phyloP scores from a whole-genome alignment of 2,113 vertebrate genomes.

The Oenanthe oenanthe region DNA sequence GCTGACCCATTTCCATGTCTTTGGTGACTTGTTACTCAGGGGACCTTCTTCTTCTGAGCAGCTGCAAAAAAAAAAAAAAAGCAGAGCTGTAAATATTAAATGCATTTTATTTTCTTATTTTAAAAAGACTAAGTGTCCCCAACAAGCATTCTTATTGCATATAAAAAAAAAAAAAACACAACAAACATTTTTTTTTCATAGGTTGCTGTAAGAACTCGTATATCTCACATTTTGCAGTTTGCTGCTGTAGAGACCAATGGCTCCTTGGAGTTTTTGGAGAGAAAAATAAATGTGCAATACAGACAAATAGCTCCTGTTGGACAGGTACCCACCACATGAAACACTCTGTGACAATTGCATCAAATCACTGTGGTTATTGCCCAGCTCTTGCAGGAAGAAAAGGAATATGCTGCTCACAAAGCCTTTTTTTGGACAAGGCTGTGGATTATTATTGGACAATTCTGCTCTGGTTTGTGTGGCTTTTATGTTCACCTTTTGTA shows the following conservation, averaged over 20 bases:
- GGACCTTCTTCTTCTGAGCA: not conserved
- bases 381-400: not conserved
- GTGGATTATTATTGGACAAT: not conserved
- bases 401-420: not conserved
- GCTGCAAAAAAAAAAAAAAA: not conserved
- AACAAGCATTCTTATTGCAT: not conserved
- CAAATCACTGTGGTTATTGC: not conserved
- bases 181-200: not conserved
- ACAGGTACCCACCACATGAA: not conserved
- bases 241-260: not conserved
- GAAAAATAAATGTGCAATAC: not conserved
- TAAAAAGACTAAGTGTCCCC: not conserved
- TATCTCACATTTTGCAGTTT: not conserved
- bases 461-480: accelerated
- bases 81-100: not conserved
- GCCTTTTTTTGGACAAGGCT: not conserved
- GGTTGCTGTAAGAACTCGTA: not conserved
- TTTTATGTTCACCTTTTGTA: not conserved
- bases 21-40: not conserved
- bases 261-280: not conserved
- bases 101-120: not conserved
- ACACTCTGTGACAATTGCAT: not conserved
- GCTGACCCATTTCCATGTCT: not conserved
- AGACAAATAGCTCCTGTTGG: not conserved
- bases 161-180: not conserved